Evolutionary conservation across 2,797 vertebrate genomes (phyloP).

Genomic region (Borostomias antarcticus): DNA sequence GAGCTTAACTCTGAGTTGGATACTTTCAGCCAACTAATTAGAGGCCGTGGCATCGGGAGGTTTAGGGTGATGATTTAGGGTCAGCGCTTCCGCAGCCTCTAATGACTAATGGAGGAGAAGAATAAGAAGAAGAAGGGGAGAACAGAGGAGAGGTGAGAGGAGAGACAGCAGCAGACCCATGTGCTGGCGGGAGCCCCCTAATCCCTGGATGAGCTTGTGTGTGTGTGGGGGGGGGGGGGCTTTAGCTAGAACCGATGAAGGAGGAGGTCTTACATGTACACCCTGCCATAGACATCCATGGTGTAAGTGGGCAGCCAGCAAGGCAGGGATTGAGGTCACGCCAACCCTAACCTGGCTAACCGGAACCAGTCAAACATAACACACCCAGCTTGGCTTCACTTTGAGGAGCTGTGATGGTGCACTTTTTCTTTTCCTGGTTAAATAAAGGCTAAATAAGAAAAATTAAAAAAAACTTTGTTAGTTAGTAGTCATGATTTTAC

Average conservation of each 20-base stretch:
- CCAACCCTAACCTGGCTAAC: conserved; percentile 33
- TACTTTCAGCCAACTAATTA: conserved; percentile 31
- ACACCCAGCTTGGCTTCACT: conserved; percentile 2
- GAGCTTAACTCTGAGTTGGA: conserved; percentile 29
- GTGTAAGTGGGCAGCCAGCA: conserved; percentile 40
- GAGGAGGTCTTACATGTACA: conserved; percentile 34
- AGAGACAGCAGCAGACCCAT: conserved; percentile 17
- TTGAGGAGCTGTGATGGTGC: background rate
- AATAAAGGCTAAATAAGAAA: no score
- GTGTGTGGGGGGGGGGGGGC: conserved; percentile 13
- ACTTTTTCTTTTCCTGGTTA: background rate
- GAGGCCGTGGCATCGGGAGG: conserved; percentile 15
- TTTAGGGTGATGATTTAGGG: conserved; percentile 33
- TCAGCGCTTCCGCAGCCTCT: conserved; percentile 7
- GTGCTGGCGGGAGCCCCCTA: conserved; percentile 25
- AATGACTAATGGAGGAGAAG: conserved; percentile 27
- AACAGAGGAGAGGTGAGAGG: conserved; percentile 22
- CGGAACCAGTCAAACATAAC: conserved; percentile 33
- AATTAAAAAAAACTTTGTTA: no score
- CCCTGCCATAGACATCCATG: conserved; percentile 24
- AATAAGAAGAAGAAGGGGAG: no score
- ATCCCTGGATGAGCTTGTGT: conserved; percentile 39
- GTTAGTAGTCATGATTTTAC: no score
- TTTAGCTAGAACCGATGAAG: conserved; percentile 48
- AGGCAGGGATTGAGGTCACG: conserved; percentile 59